Evolutionary conservation across 2,113 vertebrate genomes (phyloP).

Genomic region (Odocoileus hemionus): DNA sequence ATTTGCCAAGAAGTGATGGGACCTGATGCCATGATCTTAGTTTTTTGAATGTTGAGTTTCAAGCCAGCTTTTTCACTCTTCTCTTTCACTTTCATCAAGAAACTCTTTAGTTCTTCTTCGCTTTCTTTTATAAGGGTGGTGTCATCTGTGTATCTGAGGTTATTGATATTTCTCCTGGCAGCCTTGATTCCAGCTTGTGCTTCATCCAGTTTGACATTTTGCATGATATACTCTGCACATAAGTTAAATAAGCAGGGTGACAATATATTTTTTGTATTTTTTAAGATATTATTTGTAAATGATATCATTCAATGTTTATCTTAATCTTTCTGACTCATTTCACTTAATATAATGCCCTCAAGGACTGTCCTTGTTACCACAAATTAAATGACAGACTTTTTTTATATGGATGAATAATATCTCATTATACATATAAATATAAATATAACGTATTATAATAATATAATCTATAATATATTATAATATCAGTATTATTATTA

Average conservation of each 20-base stretch:
- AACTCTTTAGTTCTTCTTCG: neutral
- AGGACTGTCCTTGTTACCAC: neutral
- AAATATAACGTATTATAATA: neutral
- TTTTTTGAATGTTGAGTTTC: neutral
- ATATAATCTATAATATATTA: neutral
- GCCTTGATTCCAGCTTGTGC: neutral
- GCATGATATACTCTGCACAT: neutral
- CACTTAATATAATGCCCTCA: neutral
- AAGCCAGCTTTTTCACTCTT: neutral
- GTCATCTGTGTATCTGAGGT: neutral
- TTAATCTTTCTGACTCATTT: neutral
- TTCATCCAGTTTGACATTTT: rapidly evolving
- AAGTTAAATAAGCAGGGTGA: neutral
- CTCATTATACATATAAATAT: neutral
- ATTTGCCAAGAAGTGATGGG: neutral
- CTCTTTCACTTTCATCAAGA: neutral
- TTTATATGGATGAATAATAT: neutral
- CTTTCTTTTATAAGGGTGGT: neutral
- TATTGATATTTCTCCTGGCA: neutral
- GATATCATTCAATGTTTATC: neutral
- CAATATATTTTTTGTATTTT: neutral
- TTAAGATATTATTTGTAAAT: neutral
- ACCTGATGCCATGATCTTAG: neutral
- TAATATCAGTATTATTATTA: no score
- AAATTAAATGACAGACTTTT: neutral